Evolutionary conservation across 2,797 vertebrate species (phyloP), one percentile per base, ranked within the genome.

Genomic region (Calcarius lapponicus): DNA sequence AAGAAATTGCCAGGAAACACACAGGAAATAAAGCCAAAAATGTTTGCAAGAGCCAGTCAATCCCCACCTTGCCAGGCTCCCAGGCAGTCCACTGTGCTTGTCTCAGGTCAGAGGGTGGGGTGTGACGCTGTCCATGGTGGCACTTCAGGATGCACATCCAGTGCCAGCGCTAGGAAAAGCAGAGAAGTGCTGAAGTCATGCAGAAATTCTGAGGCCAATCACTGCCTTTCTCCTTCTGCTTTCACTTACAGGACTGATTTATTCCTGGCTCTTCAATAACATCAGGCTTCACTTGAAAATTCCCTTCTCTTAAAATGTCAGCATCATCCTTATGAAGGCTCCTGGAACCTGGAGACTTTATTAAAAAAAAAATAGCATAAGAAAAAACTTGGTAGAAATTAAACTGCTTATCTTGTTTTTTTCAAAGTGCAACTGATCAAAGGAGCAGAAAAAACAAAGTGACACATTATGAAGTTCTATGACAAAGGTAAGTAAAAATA

Each of bases 31-130:
- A 84, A 81, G 26, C 20, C 7, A 15, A 25, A 74, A 69, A 19
- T 8, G 14, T 24, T 47, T 60, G 32, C 12, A 56, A 73, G 18
- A 42, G 48, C 19, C 21, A 38, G 34, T 48, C 14, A 61, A 0
- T 51, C 62, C 65, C 9, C 70, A 98, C 97, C 97, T 97, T 92
- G 85, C 34, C 92, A 71, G 81, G 71, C 38, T 96, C 50, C 94
- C 85, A 65, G 5, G 95, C 69, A 88, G 90, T 28, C 92, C 88
- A 58, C 21, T 57, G 93, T 17, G 17, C 73, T 54, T 72, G 90
- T 21, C 92, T 85, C 78, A 66, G 90, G 58, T 88, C 86, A 73
- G 62, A 86, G 53, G 81, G 48, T 51, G 72, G 72, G 92, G 83
- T 26, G 66, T 74, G 80, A 56, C 50, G 7, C 1, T 13, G 60